Conservation (phyloP, 2,113 vertebrate genomes). For the Leptocoma aspasia region DNA sequence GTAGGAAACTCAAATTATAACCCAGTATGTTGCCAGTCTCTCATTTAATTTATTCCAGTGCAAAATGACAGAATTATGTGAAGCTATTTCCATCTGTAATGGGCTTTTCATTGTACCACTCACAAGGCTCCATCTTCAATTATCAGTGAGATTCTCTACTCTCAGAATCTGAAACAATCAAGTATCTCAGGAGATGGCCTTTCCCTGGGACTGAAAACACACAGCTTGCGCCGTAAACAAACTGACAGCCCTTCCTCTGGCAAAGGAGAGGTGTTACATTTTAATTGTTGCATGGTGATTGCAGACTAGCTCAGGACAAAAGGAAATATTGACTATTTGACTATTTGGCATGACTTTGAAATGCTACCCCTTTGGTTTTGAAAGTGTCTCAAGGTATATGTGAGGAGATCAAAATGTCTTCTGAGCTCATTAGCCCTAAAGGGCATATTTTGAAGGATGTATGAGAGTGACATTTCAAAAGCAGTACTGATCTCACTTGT, state of each 20-base stretch:
- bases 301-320: neutral
- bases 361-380: neutral
- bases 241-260: neutral
- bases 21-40: neutral
- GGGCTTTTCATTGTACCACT: neutral
- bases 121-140: neutral
- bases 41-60: neutral
- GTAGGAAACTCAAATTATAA: neutral
- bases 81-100: neutral
- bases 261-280: neutral
- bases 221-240: neutral
- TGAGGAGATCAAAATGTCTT: neutral
- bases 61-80: neutral
- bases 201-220: neutral
- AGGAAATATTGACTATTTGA: neutral
- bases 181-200: neutral
- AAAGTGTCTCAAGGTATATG: neutral
- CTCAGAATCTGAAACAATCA: neutral
- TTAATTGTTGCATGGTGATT: neutral
- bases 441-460: neutral
- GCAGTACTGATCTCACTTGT: neutral
- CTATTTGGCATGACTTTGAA: neutral
- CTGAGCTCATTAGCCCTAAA: constrained; percentile 4
- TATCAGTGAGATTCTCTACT: neutral
- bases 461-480: neutral